Evolutionary conservation across 2,113 vertebrate species (phyloP), one percentile per base, ranked within the genome.

Genomic region (Nyctereutes procyonoides): DNA sequence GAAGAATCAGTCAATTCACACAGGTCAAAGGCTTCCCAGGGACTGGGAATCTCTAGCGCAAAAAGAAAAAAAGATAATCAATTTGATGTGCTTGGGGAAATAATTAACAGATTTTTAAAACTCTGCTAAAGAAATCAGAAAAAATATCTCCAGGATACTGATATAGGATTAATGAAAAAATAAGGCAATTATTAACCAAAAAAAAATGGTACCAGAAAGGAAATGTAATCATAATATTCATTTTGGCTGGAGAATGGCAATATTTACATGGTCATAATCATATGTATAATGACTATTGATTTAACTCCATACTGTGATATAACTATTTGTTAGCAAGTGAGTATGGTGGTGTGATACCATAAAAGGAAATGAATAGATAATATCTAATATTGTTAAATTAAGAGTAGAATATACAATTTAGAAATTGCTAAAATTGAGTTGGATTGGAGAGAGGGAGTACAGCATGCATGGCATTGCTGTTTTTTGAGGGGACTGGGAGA

Each of bases 391-490:
- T 86, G 76, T 71, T 26, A 93, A 38, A 28, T 53, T 20, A 84
- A 63, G 15, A 13, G 53, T 16, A 22, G 51, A 77, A 16, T 30
- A 35, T 62, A n/a, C 58, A 83, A 88, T 43, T 91, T 67, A 69
- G 77, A 93, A 91, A 73, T 84, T 92, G 60, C 16, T 91, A 84
- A 79, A 84, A 38, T 88, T 8, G 38, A 91, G 8, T 69, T 91
- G 63, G 17, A 55, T 53, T 73, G 56, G 58, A 93, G 60, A 3
- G 22, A 74, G 22, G 12, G 14, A 4, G 22, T 87, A 84, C 24
- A 60, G 28, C 51, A 56, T 28, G 12, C 51, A 56, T 32, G 12
- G 9, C 63, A 53, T 51, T 73, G 8, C 35, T 80, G 15, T 38
- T 93, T 89, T 55, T 11, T 12, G 15, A 4, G 15, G 35, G n/a